Percentiles rank a stretch among this genome's conserved stretches.
phyloP scores from a whole-genome alignment of 2,888 invertebrate genomes.

The Acleris holmiana region DNA sequence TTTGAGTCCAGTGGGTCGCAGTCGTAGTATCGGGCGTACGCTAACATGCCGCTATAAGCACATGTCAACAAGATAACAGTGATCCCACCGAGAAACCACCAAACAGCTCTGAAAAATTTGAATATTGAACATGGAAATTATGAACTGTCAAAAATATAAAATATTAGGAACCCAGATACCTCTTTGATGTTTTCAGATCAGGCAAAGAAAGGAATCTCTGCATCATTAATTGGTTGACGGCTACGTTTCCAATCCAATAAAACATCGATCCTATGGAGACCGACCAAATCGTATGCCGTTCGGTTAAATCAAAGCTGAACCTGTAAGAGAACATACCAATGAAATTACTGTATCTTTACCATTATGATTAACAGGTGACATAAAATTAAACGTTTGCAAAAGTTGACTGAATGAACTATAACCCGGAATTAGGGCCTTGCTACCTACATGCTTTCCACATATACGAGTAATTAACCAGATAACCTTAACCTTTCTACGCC shows the following conservation, averaged over 20 bases:
- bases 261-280: slow-evolving; percentile 89
- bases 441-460: no score
- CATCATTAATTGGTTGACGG: slow-evolving; percentile 91
- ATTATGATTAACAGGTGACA: no score
- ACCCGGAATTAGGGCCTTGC: no score
- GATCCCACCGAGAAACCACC: slow-evolving; percentile 88
- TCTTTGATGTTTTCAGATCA: slow-evolving; percentile 85
- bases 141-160: background rate
- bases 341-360: background rate
- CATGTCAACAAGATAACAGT: slow-evolving; percentile 87
- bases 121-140: background rate
- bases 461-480: no score
- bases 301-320: slow-evolving; percentile 86
- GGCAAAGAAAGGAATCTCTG: slow-evolving; percentile 90
- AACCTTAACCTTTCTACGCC: no score
- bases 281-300: slow-evolving; percentile 90
- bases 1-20: slow-evolving; percentile 90
- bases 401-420: no score
- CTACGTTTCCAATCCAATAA: slow-evolving; percentile 89
- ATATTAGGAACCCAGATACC: slow-evolving; percentile 58
- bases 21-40: slow-evolving; percentile 88
- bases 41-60: slow-evolving; percentile 89
- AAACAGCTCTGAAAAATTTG: slow-evolving; percentile 84
- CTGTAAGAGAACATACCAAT: slow-evolving; percentile 62
- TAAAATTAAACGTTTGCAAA: no score